phyloP scores from a whole-genome alignment of 2,113 vertebrate species.

The Rhabdomys dilectus region DNA sequence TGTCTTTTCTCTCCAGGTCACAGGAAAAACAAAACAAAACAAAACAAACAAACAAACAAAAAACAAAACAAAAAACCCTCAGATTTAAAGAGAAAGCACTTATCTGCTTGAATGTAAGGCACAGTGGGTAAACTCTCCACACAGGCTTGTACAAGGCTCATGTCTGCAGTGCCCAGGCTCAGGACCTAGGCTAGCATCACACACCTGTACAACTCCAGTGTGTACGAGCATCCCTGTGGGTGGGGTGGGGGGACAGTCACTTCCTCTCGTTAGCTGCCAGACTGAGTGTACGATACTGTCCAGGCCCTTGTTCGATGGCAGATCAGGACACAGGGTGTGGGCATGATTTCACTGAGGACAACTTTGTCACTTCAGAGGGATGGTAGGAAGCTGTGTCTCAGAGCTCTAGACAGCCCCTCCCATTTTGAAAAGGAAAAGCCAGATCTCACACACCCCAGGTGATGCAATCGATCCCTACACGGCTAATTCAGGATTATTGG shows the following conservation, averaged over 20 bases:
- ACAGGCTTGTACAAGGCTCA: not conserved
- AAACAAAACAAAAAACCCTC: not conserved
- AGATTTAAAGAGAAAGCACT: not conserved
- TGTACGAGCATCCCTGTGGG: not conserved
- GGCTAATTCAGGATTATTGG: not conserved
- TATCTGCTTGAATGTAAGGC: not conserved
- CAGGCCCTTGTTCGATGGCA: not conserved
- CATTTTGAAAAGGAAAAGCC: not conserved
- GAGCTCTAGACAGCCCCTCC: not conserved
- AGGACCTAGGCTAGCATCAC: rapidly evolving
- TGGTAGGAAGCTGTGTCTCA: not conserved
- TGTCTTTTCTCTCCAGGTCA: not conserved
- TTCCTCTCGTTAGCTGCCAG: not conserved
- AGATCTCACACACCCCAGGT: not conserved
- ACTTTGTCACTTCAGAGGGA: not conserved
- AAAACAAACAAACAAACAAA: too few relatives aligned
- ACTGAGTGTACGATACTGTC: not conserved
- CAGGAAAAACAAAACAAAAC: not conserved
- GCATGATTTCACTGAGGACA: not conserved
- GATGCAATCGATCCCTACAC: not conserved
- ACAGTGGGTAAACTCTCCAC: not conserved
- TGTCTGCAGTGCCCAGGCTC: not conserved
- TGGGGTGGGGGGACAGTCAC: not conserved
- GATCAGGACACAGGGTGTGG: not conserved
- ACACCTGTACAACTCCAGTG: too few relatives aligned